Base-by-base conservation (phyloP, 2,888 invertebrate genomes). In the Sesia bembeciformis region DNA sequence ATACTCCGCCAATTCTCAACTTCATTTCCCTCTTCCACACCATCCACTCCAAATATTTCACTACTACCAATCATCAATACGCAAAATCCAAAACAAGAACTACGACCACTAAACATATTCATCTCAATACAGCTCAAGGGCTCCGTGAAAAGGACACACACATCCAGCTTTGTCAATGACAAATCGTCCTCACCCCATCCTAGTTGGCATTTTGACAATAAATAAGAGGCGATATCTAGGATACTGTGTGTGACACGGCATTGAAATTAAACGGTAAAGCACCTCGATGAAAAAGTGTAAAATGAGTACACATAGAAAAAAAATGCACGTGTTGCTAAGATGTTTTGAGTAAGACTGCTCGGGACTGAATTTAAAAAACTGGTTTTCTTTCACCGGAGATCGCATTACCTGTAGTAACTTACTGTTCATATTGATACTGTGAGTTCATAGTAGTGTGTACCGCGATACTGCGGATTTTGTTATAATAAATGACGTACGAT, bases 121-220 rank as follows among this genome's bases (percentile, higher is more conserved):
- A 70, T 68, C 65, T 67, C 74, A 62, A 76, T 76, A 74, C 72
- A 75, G 23, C 69, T 60, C 56, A 60, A 66, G 73, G 75, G 72
- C 66, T 65, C 66, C 65, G 70, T 68, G 72, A 69, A 71, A 73
- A 23, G 23, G 23, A 23, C 71, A 73, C 72, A 72, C 72, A 72
- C 65, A 53, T 55, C 23, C 55, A 82, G 81, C 81, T 83, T 82
- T 80, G 78, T 77, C 84, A 82, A 86, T 89, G 88, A 89, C 84
- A 88, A 89, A 89, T 88, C 78, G 87, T 85, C 70, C 63, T 70
- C 74, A 66, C 79, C 81, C 78, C 72, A 76, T 76, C 72, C 70
- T 67, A 66, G 79, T 78, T 82, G 84, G 80, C 87, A 71, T 84
- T 86, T 81, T 83, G 84, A 86, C 88, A 84, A 88, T 88, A 86